These are phyloP conservation scores for Alentia gelatinosa DNA, from an alignment of 2,888 invertebrate species.

Conservation along the genomic window DNA sequence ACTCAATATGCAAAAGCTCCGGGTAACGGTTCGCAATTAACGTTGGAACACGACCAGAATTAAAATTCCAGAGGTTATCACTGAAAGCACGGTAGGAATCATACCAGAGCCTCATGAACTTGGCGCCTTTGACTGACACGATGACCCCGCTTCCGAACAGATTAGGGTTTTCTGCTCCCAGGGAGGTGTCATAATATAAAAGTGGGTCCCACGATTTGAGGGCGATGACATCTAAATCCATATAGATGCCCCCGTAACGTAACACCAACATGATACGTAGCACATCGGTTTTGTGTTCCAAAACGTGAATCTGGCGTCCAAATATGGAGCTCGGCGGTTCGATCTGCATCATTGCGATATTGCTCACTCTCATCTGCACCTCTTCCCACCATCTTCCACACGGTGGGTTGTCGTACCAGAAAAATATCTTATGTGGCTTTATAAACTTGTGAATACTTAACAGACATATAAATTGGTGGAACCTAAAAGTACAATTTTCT, in stretches of 20 bases:
- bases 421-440: conserved; percentile 59
- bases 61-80: conserved; percentile 61
- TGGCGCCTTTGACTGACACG: conserved; percentile 67
- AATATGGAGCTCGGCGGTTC: conserved; percentile 58
- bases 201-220: conserved; percentile 69
- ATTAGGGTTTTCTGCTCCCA: conserved; percentile 71
- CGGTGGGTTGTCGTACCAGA: conserved; percentile 63
- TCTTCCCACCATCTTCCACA: conserved; percentile 64
- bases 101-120: conserved; percentile 71
- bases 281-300: conserved; percentile 67
- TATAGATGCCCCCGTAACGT: conserved; percentile 75
- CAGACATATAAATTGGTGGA: conserved; percentile 62
- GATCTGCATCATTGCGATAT: conserved; percentile 55
- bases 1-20: conserved; percentile 63
- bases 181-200: conserved; percentile 67
- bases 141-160: conserved; percentile 71
- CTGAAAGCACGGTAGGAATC: conserved; percentile 66
- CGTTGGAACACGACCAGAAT: conserved; percentile 63
- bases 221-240: conserved; percentile 75
- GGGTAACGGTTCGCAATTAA: conserved; percentile 59
- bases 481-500: conserved; percentile 57
- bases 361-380: conserved; percentile 48
- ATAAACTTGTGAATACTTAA: conserved; percentile 61
- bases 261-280: conserved; percentile 63
- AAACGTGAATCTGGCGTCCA: conserved; percentile 54